A percentile compares a stretch with the other conserved stretches of the same genome.
Evolutionary conservation across 2,113 vertebrate species (phyloP).

Genomic region (Salvelinus alpinus): DNA sequence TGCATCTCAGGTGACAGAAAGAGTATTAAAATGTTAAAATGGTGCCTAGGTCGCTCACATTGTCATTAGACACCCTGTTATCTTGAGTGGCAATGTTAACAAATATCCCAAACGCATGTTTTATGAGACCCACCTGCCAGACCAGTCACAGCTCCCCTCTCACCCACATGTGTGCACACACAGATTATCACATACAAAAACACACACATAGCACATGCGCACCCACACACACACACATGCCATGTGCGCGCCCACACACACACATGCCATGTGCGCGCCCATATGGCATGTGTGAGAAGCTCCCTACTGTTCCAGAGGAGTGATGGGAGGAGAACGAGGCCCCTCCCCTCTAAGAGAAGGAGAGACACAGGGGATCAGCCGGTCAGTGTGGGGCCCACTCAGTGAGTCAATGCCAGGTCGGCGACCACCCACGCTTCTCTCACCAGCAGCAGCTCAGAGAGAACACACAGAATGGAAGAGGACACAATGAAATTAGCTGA

Average conservation of each 20-base stretch:
- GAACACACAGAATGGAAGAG: constrained; percentile 9
- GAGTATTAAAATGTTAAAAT: background rate
- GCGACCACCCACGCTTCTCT: background rate
- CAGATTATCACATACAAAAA: background rate
- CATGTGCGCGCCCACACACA: too few species aligned
- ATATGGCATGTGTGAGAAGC: background rate
- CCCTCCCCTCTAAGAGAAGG: constrained; percentile 53
- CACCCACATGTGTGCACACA: background rate
- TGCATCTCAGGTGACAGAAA: background rate
- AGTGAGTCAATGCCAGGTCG: constrained; percentile 5
- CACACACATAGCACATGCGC: too few species aligned
- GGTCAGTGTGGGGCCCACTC: background rate
- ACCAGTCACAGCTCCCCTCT: background rate
- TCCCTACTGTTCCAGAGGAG: background rate
- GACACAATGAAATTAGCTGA: constrained; percentile 8
- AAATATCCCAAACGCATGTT: background rate
- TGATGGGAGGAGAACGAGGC: constrained; percentile 16
- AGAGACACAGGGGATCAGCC: background rate
- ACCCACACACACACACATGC: background rate
- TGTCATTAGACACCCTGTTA: background rate
- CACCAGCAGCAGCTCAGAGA: constrained; percentile 1
- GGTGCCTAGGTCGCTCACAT: background rate
- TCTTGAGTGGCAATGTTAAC: background rate
- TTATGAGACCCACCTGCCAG: background rate
- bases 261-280: background rate